Base-by-base conservation (phyloP, 2,888 invertebrate species). In the Cremastinae sp. region DNA sequence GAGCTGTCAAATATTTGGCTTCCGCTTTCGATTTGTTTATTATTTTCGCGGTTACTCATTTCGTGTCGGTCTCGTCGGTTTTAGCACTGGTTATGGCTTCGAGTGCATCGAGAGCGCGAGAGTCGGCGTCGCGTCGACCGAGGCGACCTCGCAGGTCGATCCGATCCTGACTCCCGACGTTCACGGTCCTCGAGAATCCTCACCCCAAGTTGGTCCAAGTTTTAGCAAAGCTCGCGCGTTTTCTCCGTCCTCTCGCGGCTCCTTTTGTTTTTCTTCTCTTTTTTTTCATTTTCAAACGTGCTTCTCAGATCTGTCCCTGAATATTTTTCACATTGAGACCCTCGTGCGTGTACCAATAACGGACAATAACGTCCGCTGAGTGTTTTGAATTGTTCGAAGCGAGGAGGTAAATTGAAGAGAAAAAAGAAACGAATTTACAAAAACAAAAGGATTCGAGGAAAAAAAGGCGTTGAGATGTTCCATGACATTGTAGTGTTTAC, bases 401-500 rank as follows among this genome's bases (percentile, higher is more conserved):
- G 74, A 71, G 51, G 12, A 69, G 74, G 62, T 5, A 43, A 37
- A 55, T 20, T 22, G 12, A 37, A 56, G 68, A 56, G 65, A 35
- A 59, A 45, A 43, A 58, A 59, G 51, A 61, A 69, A 70, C 55
- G 55, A 41, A 69, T 72, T 28, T 3, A 2, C 2, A 28, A 28
- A 3, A 5, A 28, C 28, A 5, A 3, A 28, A 28, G 28, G 5
- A 28, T 28, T 28, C 39, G 56, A 37, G 16, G 14, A 16, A 18
- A 56, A 2, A 39, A 71, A 66, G 61, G 70, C 66, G 78, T 78
- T 76, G 80, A 80, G 82, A 84, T 83, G 83, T 86, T 87, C 83
- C 87, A 87, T 87, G 87, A 86, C 85, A 86, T 85, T 84, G 86
- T 79, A 81, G 78, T 78, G 82, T 83, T 84, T 83, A 81, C 81